Evolutionary conservation across 2,113 vertebrate genomes (phyloP).

Genomic region (Siniperca knerii): DNA sequence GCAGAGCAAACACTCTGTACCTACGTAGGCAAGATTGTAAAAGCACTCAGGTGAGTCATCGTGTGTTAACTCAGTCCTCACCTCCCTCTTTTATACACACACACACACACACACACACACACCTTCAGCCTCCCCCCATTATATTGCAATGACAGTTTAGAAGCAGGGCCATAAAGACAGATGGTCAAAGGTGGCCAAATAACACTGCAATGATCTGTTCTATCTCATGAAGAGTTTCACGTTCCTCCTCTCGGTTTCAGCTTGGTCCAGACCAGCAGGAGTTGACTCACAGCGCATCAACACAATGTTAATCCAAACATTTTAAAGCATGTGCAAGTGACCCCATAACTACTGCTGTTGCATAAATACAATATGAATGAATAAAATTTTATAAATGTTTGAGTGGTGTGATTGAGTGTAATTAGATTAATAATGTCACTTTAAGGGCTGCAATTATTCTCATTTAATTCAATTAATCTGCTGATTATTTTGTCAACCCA

Average conservation of each 20-base stretch:
- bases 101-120: constrained; percentile 46
- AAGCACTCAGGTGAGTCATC: constrained; percentile 64
- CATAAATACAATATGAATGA: no score
- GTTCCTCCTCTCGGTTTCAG: constrained; percentile 24
- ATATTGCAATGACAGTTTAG: constrained; percentile 62
- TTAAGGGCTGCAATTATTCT: neutral
- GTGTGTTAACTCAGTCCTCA: constrained; percentile 41
- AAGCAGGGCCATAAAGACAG: constrained; percentile 57
- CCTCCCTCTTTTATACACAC: constrained; percentile 24
- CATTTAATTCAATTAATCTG: neutral
- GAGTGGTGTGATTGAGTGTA: neutral
- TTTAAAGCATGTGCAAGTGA: constrained; percentile 4
- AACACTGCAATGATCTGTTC: constrained; percentile 48
- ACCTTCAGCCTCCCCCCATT: constrained; percentile 54
- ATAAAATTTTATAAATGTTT: neutral
- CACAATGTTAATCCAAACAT: neutral
- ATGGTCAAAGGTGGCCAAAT: constrained; percentile 67
- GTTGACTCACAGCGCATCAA: constrained; percentile 8
- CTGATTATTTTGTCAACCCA: neutral
- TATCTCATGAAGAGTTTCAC: constrained; percentile 39
- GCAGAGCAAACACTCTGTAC: constrained; percentile 65
- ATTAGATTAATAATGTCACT: neutral
- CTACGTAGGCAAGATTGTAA: constrained; percentile 41
- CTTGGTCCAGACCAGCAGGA: neutral
- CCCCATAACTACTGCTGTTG: constrained; percentile 1